Evolutionary conservation across 1,140 invertebrate species (phyloP).

Genomic region (Diorhabda carinulata): DNA sequence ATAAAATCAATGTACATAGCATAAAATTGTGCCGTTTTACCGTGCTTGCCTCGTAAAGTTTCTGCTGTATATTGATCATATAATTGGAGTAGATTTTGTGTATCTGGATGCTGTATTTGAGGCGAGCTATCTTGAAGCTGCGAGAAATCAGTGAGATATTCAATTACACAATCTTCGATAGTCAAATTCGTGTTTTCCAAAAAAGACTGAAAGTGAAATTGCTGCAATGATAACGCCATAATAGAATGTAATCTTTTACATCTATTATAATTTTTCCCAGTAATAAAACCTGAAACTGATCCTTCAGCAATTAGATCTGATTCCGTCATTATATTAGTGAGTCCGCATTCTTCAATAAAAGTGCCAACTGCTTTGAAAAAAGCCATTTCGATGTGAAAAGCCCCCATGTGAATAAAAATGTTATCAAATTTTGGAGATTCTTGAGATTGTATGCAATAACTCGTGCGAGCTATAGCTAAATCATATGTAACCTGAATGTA

Average conservation of each 20-base stretch:
- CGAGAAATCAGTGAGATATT: no score
- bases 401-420: slow-evolving; percentile 45
- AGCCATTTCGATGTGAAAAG: slow-evolving; percentile 45
- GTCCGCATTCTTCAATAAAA: slow-evolving; percentile 45
- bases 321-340: slow-evolving; percentile 19
- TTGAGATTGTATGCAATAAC: slow-evolving; percentile 40
- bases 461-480: slow-evolving; percentile 35
- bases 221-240: no score
- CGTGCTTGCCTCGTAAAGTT: no score
- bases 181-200: no score
- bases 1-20: no score
- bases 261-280: slow-evolving; percentile 21
- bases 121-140: slow-evolving; percentile 3
- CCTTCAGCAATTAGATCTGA: no score
- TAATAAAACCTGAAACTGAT: no score
- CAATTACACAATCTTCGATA: no score
- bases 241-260: no score
- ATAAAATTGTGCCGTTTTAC: no score
- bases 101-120: slow-evolving; percentile 11
- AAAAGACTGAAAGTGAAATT: no score
- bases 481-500: slow-evolving; percentile 33
- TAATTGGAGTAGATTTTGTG: slow-evolving; percentile 6
- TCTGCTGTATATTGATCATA: slow-evolving; percentile 10
- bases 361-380: slow-evolving; percentile 26
- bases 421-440: slow-evolving; percentile 39